phyloP scores from a whole-genome alignment of 2,797 vertebrate genomes.

The Smutsia gigantea region DNA sequence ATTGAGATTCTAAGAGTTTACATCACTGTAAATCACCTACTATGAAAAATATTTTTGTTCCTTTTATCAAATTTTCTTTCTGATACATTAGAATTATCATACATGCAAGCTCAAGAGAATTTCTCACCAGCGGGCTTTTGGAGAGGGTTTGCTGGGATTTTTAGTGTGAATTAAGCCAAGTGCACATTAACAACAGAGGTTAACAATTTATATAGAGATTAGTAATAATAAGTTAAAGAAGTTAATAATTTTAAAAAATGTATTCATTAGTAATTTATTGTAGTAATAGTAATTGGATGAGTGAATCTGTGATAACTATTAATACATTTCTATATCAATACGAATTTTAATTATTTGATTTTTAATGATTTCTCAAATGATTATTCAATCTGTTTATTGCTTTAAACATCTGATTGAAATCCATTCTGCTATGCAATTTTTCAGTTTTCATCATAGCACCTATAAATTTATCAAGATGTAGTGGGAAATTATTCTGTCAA shows the following conservation, averaged over 20 bases:
- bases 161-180: neutral
- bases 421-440: neutral
- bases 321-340: neutral
- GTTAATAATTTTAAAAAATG: neutral
- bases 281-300: neutral
- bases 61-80: slow-evolving; percentile 19
- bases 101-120: neutral
- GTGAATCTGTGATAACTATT: neutral
- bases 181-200: neutral
- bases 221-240: too few relatives aligned
- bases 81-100: neutral
- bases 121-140: neutral
- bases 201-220: neutral
- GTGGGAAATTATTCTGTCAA: neutral
- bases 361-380: slow-evolving; percentile 21
- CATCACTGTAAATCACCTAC: neutral
- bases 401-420: neutral
- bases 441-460: neutral
- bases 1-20: neutral
- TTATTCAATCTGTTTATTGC: neutral
- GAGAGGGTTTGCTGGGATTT: neutral
- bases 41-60: neutral
- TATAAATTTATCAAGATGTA: neutral
- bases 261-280: neutral
- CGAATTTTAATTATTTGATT: slow-evolving; percentile 1